Evolutionary conservation across 2,113 vertebrate species (phyloP).

Genomic region (Megaceryle torquata): DNA sequence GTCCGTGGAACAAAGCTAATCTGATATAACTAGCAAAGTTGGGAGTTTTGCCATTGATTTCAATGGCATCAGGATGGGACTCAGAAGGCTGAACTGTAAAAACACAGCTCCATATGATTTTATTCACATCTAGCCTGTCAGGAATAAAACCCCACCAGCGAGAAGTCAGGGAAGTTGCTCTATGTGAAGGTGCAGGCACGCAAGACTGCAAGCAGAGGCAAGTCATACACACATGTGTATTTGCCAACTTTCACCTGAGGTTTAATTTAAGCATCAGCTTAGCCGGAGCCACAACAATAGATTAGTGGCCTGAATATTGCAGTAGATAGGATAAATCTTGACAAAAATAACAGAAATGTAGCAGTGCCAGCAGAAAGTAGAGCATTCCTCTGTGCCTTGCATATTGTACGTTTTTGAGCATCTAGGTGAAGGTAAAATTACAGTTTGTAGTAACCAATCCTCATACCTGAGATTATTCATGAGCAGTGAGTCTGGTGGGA

Average conservation of each 20-base stretch:
- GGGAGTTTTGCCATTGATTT: constrained; percentile 49
- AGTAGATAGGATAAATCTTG: not conserved
- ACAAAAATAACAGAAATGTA: not conserved
- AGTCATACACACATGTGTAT: not conserved
- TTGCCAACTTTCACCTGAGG: constrained; percentile 23
- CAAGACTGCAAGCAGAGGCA: not conserved
- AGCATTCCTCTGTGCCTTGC: not conserved
- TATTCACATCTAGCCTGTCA: constrained; percentile 40
- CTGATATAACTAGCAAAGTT: constrained; percentile 25
- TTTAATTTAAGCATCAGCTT: constrained; percentile 31
- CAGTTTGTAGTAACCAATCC: not conserved
- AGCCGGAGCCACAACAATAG: not conserved
- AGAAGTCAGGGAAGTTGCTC: not conserved
- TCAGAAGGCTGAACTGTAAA: constrained; percentile 44
- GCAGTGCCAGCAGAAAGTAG: not conserved
- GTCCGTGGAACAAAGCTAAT: constrained; percentile 44
- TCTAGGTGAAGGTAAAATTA: not conserved
- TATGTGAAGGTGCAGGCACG: not conserved
- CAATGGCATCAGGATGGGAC: constrained; percentile 28
- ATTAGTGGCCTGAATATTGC: constrained; percentile 1
- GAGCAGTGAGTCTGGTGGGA: not conserved
- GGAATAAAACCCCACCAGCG: not conserved
- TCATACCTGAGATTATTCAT: not conserved
- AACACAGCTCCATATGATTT: constrained; percentile 52
- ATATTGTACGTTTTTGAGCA: not conserved